Evolutionary conservation across 2,113 vertebrate species (phyloP).

Genomic region (Podilymbus podiceps): DNA sequence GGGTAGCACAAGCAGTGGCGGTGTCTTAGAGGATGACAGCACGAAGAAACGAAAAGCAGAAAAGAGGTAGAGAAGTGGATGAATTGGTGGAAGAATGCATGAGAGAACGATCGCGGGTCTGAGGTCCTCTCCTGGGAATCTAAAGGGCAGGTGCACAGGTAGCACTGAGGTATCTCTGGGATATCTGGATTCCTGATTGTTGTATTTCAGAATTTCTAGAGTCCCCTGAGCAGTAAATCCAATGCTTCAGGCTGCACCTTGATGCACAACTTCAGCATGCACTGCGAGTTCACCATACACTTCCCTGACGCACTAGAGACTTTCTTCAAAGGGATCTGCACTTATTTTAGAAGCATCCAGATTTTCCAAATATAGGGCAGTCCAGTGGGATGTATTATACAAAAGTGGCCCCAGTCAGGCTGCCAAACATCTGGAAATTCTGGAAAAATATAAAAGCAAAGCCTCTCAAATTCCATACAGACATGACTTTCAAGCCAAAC

Average conservation of each 20-base stretch:
- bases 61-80: not conserved
- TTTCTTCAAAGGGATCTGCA: not conserved
- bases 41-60: not conserved
- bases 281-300: fast-evolving
- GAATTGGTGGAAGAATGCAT: not conserved
- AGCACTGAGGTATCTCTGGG: not conserved
- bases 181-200: not conserved
- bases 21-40: not conserved
- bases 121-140: not conserved
- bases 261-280: not conserved
- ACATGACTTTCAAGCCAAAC: not conserved
- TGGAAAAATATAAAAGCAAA: not conserved
- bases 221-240: not conserved
- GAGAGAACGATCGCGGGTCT: not conserved
- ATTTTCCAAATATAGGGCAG: not conserved
- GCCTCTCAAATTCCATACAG: not conserved
- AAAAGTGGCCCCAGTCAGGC: not conserved
- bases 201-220: not conserved
- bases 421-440: slow-evolving; percentile 4
- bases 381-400: not conserved
- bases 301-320: not conserved
- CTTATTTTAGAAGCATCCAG: not conserved
- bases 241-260: not conserved
- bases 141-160: not conserved
- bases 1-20: not conserved